Base-by-base conservation (phyloP, 1,140 invertebrate genomes). In the Lycorma delicatula region DNA sequence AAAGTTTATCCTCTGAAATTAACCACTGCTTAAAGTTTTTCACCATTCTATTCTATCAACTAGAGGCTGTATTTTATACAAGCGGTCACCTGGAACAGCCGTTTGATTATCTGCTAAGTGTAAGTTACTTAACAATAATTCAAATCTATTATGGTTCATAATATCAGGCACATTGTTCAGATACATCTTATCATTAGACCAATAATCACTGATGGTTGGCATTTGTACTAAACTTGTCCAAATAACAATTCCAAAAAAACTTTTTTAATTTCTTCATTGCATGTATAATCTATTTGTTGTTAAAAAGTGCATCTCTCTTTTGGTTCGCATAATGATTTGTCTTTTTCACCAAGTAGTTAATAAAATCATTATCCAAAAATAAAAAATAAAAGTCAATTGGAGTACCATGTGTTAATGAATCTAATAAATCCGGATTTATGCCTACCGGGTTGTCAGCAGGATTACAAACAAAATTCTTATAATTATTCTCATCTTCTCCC, bases 1-100 rank as follows among this genome's bases (percentile, higher is more conserved):
- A 64, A 16, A 71, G 46, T 53, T 65, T 55, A 58, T 67, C 48
- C 9, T 58, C 59, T 18, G 60, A 58, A 5, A 55, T 59, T 27
- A 54, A 31, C 26, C 26, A 28, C 46, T 59, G 46, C 28, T 34
- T 36, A 38, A 38, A 56, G 25, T 59, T 62, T 55, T n/a, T 27
- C 3, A 47, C 31, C 13, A 50, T 20, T 22, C 18, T 44, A 44
- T 44, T 22, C 18, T 44, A 44, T 44, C 41, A 44, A 44, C 41
- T 44, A 44, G 23, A 20, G 41, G 13, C 23, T 44, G 41, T 44
- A 44, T 44, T 44, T 44, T 44, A 22, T 44, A 22, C 7, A 44
- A n/a, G n/a, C n/a, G n/a, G 7, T 22, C 23, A 44, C 41, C 23
- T 44, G 41, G 18, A 7, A 22, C 7, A 44, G 16, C 5, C 7